These are phyloP conservation scores for Drosophila sproati DNA, from an alignment of 1,140 invertebrate genomes.

Conservation along the genomic window DNA sequence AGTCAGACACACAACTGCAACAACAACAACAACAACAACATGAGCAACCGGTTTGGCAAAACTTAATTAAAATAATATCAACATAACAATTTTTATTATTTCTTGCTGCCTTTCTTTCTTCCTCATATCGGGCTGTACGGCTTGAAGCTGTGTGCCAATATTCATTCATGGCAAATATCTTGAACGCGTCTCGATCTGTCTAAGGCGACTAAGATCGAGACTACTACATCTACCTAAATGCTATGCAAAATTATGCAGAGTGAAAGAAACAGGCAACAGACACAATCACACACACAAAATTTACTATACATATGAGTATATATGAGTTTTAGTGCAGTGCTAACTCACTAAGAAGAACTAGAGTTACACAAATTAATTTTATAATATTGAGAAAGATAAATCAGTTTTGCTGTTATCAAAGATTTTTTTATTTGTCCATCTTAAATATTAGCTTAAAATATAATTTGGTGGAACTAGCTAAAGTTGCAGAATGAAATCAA, in stretches of 20 bases:
- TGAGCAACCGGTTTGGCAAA: conserved; percentile 74
- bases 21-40: conserved; percentile 36
- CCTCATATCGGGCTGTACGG: conserved; percentile 46
- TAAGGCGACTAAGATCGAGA: conserved; percentile 32
- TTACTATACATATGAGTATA: conserved; percentile 64
- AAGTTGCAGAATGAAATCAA: too few species aligned
- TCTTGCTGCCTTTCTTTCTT: conserved; percentile 53
- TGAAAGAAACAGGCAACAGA: conserved; percentile 65
- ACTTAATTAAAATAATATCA: conserved; percentile 84
- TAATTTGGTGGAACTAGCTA: too few species aligned
- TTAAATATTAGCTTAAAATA: too few species aligned
- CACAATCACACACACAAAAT: conserved; percentile 46
- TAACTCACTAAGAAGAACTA: conserved; percentile 21
- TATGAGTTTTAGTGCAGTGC: conserved; percentile 48
- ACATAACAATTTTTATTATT: conserved; percentile 77
- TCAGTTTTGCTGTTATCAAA: too few species aligned
- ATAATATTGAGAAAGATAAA: too few species aligned
- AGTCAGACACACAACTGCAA: conserved; percentile 26
- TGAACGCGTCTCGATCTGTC: conserved; percentile 53
- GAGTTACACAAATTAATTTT: too few species aligned
- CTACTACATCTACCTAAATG: conserved; percentile 69
- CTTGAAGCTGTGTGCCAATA: conserved; percentile 68
- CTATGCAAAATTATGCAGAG: conserved; percentile 83
- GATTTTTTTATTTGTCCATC: too few species aligned
- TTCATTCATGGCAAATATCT: conserved; percentile 76